phyloP scores from a whole-genome alignment of 2,888 invertebrate species.

The Drosophila macrothrix region DNA sequence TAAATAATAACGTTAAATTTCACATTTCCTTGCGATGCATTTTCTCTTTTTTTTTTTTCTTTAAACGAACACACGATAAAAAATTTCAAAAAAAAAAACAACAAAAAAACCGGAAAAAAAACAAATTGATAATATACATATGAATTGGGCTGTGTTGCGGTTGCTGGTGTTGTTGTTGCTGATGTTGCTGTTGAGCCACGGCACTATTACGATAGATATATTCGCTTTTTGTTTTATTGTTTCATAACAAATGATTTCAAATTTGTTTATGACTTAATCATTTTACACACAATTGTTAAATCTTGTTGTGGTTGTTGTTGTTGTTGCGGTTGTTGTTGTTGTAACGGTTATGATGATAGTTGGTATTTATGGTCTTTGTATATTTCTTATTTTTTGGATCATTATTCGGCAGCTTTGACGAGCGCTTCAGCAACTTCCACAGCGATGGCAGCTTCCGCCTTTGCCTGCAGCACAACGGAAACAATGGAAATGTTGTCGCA shows the following conservation, averaged over 20 bases:
- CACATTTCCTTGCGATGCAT: constrained; percentile 32
- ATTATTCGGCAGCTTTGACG: constrained; percentile 91
- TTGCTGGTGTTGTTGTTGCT: constrained; percentile 33
- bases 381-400: not conserved
- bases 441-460: constrained; percentile 96
- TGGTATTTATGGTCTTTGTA: constrained; percentile 13
- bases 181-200: constrained; percentile 39
- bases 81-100: constrained; percentile 10
- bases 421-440: constrained; percentile 97
- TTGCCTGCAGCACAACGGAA: constrained; percentile 86
- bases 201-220: constrained; percentile 50
- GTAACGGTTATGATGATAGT: constrained; percentile 28
- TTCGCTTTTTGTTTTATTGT: constrained; percentile 71
- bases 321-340: constrained; percentile 33
- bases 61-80: constrained; percentile 22
- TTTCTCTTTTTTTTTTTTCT: constrained; percentile 4
- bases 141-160: constrained; percentile 22
- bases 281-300: constrained; percentile 60
- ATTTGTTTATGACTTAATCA: constrained; percentile 60
- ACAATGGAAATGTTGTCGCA: not conserved
- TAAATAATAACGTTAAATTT: constrained; percentile 31
- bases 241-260: constrained; percentile 64
- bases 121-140: constrained; percentile 28
- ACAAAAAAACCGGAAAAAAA: not conserved
- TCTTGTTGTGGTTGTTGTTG: constrained; percentile 38